Conservation (phyloP, 1,140 invertebrate species). For the Trichoplusia ni region DNA sequence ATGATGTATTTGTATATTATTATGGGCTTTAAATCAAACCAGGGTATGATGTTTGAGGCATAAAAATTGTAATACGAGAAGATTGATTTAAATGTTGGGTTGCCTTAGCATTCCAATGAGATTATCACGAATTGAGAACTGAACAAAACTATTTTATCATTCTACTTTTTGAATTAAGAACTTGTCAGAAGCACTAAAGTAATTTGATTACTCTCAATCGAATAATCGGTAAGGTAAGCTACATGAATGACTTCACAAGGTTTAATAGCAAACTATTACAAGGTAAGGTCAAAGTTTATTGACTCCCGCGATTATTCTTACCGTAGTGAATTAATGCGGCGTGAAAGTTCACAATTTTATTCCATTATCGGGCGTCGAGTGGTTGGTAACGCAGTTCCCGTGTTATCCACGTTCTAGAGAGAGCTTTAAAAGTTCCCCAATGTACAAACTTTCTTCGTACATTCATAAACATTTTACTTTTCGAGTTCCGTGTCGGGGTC, state of each 20-base stretch:
- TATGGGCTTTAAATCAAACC: slow-evolving; percentile 20
- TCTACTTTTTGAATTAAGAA: too few species aligned
- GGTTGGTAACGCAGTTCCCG: slow-evolving; percentile 67
- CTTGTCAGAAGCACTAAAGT: too few species aligned
- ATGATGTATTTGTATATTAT: slow-evolving; percentile 19
- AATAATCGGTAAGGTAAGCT: background rate
- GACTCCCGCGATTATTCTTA: slow-evolving; percentile 35
- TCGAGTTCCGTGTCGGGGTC: slow-evolving; percentile 24
- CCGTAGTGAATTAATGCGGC: slow-evolving; percentile 40
- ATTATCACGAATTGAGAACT: too few species aligned
- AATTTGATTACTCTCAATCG: too few species aligned
- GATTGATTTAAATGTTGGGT: too few species aligned
- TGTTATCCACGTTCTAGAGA: slow-evolving; percentile 68
- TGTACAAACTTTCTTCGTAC: slow-evolving; percentile 68
- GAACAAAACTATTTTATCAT: too few species aligned
- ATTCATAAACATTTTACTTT: slow-evolving; percentile 79
- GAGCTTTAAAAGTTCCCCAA: slow-evolving; percentile 67
- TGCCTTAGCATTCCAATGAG: too few species aligned
- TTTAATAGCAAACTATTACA: background rate
- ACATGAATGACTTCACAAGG: background rate
- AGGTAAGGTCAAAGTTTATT: slow-evolving; percentile 29
- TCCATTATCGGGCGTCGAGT: slow-evolving; percentile 52
- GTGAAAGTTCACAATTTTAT: slow-evolving; percentile 60
- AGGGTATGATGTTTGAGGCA: background rate
- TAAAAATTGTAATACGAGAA: too few species aligned